These are phyloP conservation scores for Trachythela sp. DNA, from an alignment of 64 coral and sea anemone species.

Conservation along the genomic window DNA sequence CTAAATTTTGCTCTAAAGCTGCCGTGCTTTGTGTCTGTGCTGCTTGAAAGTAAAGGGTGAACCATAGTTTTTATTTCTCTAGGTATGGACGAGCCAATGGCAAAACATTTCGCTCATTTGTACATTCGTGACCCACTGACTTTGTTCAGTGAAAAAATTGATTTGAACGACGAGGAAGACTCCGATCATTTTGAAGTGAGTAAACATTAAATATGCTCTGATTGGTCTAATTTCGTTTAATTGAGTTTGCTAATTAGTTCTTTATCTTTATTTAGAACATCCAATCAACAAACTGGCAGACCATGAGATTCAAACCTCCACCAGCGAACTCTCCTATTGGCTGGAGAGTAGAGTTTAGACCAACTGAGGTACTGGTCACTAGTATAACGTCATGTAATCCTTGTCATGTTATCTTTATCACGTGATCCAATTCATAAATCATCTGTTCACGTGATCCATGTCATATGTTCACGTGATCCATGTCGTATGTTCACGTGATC, in stretches of 20 bases:
- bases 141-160: slow-evolving; percentile 75
- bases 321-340: slow-evolving; percentile 91
- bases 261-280: slow-evolving; percentile 64
- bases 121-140: slow-evolving; percentile 86
- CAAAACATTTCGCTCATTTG: slow-evolving; percentile 83
- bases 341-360: slow-evolving; percentile 94
- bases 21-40: no score
- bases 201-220: neutral
- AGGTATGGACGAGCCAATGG: slow-evolving; percentile 83
- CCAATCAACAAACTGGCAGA: slow-evolving; percentile 99
- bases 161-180: slow-evolving; percentile 68
- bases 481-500: neutral
- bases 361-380: slow-evolving; percentile 65
- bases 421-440: no score
- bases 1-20: neutral
- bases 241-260: neutral
- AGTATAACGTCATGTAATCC: neutral
- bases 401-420: neutral
- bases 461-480: no score
- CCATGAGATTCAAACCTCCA: slow-evolving; percentile 93
- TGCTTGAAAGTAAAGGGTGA: no score
- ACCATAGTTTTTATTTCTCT: neutral
- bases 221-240: neutral
- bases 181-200: slow-evolving; percentile 89
- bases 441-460: neutral